These are phyloP conservation scores for Emmelina monodactyla DNA, from an alignment of 2,888 invertebrate genomes.

Conservation along the genomic window DNA sequence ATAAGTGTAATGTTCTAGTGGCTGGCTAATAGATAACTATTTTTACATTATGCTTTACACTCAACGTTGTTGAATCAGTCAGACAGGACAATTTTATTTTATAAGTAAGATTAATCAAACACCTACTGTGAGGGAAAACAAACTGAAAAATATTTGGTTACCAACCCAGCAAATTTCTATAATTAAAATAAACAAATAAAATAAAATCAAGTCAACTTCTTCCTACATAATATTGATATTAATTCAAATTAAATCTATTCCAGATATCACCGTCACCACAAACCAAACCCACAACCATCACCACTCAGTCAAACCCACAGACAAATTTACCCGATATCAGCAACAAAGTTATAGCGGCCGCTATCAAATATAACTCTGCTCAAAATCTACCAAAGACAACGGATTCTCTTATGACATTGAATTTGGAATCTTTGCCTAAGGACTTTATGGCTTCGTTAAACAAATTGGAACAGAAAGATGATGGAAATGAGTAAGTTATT, in stretches of 20 bases:
- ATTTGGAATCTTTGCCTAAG: conserved; percentile 9
- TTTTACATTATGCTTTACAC: no score
- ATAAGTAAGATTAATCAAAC: no score
- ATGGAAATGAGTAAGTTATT: conserved; percentile 4
- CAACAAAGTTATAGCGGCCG: background rate
- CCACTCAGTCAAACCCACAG: background rate
- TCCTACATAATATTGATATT: no score
- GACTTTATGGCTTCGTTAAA: conserved; percentile 15
- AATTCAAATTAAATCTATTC: background rate
- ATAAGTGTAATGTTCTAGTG: no score
- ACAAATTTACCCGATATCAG: background rate
- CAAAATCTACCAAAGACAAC: conserved; percentile 3
- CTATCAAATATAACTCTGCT: background rate
- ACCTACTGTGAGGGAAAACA: no score
- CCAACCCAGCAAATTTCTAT: no score
- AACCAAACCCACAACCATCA: background rate
- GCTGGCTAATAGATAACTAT: no score
- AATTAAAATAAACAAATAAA: no score
- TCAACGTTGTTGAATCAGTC: no score
- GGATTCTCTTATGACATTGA: background rate
- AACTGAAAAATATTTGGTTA: no score
- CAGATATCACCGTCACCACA: background rate
- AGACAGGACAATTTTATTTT: no score
- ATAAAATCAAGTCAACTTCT: no score
- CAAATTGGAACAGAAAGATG: conserved; percentile 1